Base-by-base conservation (phyloP, 2,888 invertebrate genomes). In the Andrena praecox region DNA sequence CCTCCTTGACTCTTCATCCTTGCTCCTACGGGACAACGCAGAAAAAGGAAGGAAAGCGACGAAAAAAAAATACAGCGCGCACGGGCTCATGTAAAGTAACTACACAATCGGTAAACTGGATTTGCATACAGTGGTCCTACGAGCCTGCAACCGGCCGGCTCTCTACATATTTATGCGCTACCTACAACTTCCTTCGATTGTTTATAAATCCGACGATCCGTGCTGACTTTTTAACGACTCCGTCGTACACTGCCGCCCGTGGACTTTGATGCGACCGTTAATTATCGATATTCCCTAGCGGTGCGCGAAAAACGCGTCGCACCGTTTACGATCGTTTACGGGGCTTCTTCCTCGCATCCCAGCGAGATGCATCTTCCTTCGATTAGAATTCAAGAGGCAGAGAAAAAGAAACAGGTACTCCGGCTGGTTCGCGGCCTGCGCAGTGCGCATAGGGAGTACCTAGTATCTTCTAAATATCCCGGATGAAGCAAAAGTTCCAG, bases 161-260 rank as follows among this genome's bases (percentile, higher is more conserved):
- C 77, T 86, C 82, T 91, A 89, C 88, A 93, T 93, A 93, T 93
- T 93, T 91, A 93, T 93, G 89, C 81, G 83, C 84, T 85, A 85
- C 87, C 84, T 85, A 85, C 87, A 80, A 92, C 93, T 93, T 93
- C 93, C 93, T 93, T 67, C 91, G 91, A 93, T 93, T 93, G 93
- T 93, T 90, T 85, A 82, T 84, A 85, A 80, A 76, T 52, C 12
- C 70, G 72, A 42, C 35, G 59, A 31, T 3, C 66, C 50, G 35
- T 20, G 6, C 42, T 8, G 20, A 35, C 4, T 50, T n/a, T 27
- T 24, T 7, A 6, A 20, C 24, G 3, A 8, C 10, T 3, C n/a
- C n/a, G 27, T n/a, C 16, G 27, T 63, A 7, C 27, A 7, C 42
- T 3, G 16, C 0, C 12, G 24, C 1, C 5, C 48, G 12, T 33